A percentile compares a stretch with the other conserved stretches of the same genome.
These are phyloP conservation scores for Clepsis dumicolana DNA, from an alignment of 2,888 invertebrate species.

Conservation along the genomic window DNA sequence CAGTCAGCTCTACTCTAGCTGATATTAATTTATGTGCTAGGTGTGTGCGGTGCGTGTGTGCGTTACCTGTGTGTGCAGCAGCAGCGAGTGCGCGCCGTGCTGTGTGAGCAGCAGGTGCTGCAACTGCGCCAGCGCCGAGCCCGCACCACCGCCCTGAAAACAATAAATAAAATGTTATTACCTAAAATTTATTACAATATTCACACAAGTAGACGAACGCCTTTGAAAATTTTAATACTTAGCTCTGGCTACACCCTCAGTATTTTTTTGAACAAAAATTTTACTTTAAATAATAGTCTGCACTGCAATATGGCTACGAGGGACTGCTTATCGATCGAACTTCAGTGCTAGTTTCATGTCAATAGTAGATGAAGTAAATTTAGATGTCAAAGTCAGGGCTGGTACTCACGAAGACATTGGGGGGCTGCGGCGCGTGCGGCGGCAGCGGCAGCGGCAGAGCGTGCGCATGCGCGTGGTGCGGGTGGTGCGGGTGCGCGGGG, in stretches of 20 bases:
- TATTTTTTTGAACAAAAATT: too few relatives aligned
- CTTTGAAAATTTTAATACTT: too few relatives aligned
- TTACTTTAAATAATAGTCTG: too few relatives aligned
- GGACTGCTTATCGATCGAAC: too few relatives aligned
- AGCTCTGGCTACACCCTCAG: too few relatives aligned
- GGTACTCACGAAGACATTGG: conserved; percentile 34
- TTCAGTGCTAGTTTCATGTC: too few relatives aligned
- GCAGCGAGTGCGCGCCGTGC: conserved; percentile 79
- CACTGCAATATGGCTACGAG: too few relatives aligned
- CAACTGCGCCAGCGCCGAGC: conserved; percentile 77
- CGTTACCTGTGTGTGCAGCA: conserved; percentile 76
- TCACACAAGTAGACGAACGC: too few relatives aligned
- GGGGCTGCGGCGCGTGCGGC: conserved; percentile 45
- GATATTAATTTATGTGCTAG: too few relatives aligned
- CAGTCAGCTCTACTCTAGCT: too few relatives aligned
- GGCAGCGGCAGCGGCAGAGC: conserved; percentile 48
- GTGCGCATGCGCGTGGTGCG: conserved; percentile 46
- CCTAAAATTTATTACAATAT: too few relatives aligned
- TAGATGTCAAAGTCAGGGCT: background rate
- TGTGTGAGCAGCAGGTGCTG: conserved; percentile 79
- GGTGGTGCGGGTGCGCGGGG: conserved; percentile 56
- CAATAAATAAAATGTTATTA: background rate
- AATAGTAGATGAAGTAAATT: too few relatives aligned
- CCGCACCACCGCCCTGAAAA: conserved; percentile 67
- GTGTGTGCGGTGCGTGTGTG: conserved; percentile 11